Conservation (phyloP, 2,888 invertebrate genomes). For the Ashinkailepas kermadecensis region DNA sequence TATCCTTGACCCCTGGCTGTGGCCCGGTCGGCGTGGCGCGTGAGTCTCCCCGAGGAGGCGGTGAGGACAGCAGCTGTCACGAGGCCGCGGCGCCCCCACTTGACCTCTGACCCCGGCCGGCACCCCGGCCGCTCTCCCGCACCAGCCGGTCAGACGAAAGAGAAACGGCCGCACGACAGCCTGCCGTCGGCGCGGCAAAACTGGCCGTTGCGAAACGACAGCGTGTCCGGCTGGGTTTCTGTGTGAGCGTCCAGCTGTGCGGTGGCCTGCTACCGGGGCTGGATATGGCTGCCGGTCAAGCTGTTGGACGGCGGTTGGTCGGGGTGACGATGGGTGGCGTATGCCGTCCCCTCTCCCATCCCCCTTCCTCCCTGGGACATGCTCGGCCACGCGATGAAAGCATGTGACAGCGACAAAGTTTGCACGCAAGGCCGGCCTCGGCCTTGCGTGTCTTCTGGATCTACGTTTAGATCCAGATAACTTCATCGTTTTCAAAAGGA, state of each 20-base stretch:
- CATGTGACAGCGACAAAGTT: too few species aligned
- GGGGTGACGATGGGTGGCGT: too few species aligned
- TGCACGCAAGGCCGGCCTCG: not conserved
- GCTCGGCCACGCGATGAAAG: too few species aligned
- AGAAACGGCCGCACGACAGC: not conserved
- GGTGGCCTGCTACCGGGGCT: too few species aligned
- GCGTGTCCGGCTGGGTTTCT: not conserved
- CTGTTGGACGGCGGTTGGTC: too few species aligned
- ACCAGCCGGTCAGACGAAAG: slow-evolving; percentile 28
- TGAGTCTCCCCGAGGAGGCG: not conserved
- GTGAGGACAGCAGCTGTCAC: not conserved
- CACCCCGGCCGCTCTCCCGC: slow-evolving; percentile 29
- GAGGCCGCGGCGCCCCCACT: not conserved
- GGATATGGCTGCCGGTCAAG: too few species aligned
- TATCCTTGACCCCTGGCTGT: not conserved
- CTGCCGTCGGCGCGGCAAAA: not conserved
- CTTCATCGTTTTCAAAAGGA: too few species aligned
- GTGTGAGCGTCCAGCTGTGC: too few species aligned
- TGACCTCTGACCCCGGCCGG: not conserved
- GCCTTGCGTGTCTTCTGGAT: not conserved
- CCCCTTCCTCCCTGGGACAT: too few species aligned
- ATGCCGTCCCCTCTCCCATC: too few species aligned
- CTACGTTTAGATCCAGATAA: too few species aligned
- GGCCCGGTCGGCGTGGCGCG: too few species aligned
- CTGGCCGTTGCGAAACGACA: not conserved